A percentile compares a stretch with the other conserved stretches of the same genome.
These are phyloP conservation scores for Telmatherina bonti DNA, from an alignment of 2,797 vertebrate genomes.

Conservation along the genomic window DNA sequence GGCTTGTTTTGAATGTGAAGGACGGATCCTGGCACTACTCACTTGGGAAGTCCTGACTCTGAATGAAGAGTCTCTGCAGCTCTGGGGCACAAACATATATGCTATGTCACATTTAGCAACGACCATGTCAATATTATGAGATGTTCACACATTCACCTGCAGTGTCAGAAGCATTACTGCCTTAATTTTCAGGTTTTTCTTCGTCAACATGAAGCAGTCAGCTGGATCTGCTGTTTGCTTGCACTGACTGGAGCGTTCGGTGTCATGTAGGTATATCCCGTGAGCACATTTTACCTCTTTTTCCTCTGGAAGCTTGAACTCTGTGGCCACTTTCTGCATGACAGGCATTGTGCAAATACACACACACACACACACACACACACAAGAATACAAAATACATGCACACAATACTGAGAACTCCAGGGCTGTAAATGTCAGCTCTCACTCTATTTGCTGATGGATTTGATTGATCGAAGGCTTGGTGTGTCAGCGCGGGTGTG, in stretches of 20 bases:
- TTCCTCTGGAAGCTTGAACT: not conserved
- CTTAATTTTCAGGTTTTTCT: not conserved
- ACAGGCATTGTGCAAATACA: not conserved
- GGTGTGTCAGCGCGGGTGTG: not conserved
- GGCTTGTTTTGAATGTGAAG: not conserved
- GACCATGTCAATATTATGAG: not conserved
- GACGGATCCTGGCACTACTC: not conserved
- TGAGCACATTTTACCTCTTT: not conserved
- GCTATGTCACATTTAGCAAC: not conserved
- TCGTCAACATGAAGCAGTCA: constrained; percentile 1
- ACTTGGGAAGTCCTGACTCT: not conserved
- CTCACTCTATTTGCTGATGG: constrained; percentile 68
- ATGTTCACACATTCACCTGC: not conserved
- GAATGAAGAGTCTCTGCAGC: not conserved
- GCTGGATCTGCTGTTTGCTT: not conserved
- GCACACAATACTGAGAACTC: constrained; percentile 42
- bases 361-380: constrained; percentile 12
- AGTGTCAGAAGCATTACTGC: not conserved
- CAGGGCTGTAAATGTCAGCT: constrained; percentile 72
- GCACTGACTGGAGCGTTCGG: not conserved
- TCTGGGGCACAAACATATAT: not conserved
- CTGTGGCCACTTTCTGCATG: constrained; percentile 15
- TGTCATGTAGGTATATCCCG: constrained; percentile 6
- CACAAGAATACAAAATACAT: constrained; percentile 16
- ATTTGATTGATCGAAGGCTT: constrained; percentile 64